Conservation (phyloP, 2,888 invertebrate genomes). For the Apoda limacodes region DNA sequence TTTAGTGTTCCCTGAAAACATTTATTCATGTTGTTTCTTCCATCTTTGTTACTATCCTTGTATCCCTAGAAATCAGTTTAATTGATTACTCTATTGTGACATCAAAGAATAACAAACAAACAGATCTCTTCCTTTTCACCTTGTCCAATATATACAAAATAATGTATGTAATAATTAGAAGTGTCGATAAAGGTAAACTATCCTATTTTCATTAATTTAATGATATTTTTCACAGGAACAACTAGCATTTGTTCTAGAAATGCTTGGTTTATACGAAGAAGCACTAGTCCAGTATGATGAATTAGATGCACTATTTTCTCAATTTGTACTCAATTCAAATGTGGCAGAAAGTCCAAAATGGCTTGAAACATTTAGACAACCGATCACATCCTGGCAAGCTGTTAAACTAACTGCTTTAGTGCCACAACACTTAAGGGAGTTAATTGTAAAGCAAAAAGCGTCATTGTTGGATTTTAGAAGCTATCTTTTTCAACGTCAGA, state of each 20-base stretch:
- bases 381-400: conserved; percentile 87
- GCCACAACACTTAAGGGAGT: conserved; percentile 64
- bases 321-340: conserved; percentile 95
- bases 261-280: conserved; percentile 93
- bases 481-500: conserved; percentile 93
- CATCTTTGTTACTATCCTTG: no score
- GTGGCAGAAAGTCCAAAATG: conserved; percentile 88
- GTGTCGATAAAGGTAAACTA: neutral
- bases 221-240: conserved; percentile 78
- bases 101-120: no score
- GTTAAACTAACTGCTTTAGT: conserved; percentile 75
- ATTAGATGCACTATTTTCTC: conserved; percentile 95
- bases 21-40: no score
- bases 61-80: no score
- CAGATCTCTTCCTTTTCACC: no score
- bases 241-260: conserved; percentile 93
- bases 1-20: no score
- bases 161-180: no score
- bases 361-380: conserved; percentile 83
- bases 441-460: conserved; percentile 63
- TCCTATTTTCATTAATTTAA: neutral
- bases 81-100: no score
- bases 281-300: conserved; percentile 97
- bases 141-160: no score
- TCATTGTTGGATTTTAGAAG: conserved; percentile 91